phyloP scores from a whole-genome alignment of 2,888 invertebrate genomes.

The Eumacrocentrus americanus region DNA sequence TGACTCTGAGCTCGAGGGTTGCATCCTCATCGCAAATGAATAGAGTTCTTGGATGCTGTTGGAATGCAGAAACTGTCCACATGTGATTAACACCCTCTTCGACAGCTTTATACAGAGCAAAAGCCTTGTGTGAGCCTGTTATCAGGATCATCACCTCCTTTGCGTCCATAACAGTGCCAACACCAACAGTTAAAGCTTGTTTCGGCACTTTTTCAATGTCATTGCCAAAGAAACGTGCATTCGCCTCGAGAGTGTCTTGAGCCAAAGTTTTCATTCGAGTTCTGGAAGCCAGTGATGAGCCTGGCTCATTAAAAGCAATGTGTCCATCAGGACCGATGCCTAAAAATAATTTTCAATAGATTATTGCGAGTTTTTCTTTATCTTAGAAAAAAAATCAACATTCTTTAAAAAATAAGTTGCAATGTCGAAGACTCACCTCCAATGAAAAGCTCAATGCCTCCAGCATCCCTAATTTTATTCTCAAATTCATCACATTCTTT shows the following conservation, averaged over 20 bases:
- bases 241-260: constrained; percentile 95
- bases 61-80: constrained; percentile 99
- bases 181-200: constrained; percentile 96
- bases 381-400: background rate
- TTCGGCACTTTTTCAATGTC: constrained; percentile 93
- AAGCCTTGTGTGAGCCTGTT: constrained; percentile 94
- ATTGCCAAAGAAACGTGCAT: constrained; percentile 95
- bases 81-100: constrained; percentile 99
- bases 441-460: constrained; percentile 94
- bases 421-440: constrained; percentile 70
- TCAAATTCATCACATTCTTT: constrained; percentile 90
- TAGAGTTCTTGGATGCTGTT: constrained; percentile 89
- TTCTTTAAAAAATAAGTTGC: background rate
- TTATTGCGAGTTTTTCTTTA: too few species aligned
- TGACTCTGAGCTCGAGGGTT: constrained; percentile 93
- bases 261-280: constrained; percentile 97
- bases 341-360: too few species aligned
- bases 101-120: constrained; percentile 96
- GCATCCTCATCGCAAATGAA: constrained; percentile 98
- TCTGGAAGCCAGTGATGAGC: constrained; percentile 92
- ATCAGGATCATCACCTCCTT: constrained; percentile 98
- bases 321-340: constrained; percentile 99
- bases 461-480: constrained; percentile 80
- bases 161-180: constrained; percentile 98
- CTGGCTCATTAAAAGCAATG: constrained; percentile 99